Evolutionary conservation across 1,140 invertebrate species (phyloP).

Genomic region (Pseudomyrmex concolor): DNA sequence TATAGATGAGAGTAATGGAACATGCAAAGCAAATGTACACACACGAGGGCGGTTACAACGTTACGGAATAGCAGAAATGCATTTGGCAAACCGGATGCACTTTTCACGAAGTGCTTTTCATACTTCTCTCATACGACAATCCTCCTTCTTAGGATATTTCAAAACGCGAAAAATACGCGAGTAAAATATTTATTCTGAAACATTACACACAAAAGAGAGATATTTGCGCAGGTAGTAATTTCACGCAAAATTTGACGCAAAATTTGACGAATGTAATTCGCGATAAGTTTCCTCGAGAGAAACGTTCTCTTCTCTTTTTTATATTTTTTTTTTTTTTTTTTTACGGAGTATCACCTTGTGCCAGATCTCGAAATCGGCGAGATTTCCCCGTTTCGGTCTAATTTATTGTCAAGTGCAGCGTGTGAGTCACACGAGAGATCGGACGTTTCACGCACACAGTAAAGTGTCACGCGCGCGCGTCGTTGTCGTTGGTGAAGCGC

Average conservation of each 20-base stretch:
- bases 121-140: slow-evolving; percentile 7
- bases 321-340: neutral
- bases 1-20: slow-evolving; percentile 37
- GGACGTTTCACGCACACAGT: slow-evolving; percentile 33
- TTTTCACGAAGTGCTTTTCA: slow-evolving; percentile 44
- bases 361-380: slow-evolving; percentile 22
- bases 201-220: too few relatives aligned
- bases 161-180: neutral
- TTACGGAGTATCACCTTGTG: slow-evolving; percentile 25
- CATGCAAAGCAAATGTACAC: slow-evolving; percentile 35
- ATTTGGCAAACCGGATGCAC: slow-evolving; percentile 52
- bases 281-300: neutral
- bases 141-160: neutral
- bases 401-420: slow-evolving; percentile 68
- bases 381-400: slow-evolving; percentile 58
- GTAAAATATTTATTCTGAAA: too few relatives aligned
- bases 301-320: neutral
- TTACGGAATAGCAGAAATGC: slow-evolving; percentile 38
- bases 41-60: slow-evolving; percentile 20
- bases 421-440: slow-evolving; percentile 59
- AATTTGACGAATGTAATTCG: too few relatives aligned
- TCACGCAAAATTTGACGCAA: too few relatives aligned
- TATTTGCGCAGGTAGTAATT: too few relatives aligned
- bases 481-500: neutral
- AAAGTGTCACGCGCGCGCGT: neutral